Evolutionary conservation across 2,113 vertebrate species (phyloP), one percentile per base, ranked within the genome.

Genomic region (Myotis yumanensis): DNA sequence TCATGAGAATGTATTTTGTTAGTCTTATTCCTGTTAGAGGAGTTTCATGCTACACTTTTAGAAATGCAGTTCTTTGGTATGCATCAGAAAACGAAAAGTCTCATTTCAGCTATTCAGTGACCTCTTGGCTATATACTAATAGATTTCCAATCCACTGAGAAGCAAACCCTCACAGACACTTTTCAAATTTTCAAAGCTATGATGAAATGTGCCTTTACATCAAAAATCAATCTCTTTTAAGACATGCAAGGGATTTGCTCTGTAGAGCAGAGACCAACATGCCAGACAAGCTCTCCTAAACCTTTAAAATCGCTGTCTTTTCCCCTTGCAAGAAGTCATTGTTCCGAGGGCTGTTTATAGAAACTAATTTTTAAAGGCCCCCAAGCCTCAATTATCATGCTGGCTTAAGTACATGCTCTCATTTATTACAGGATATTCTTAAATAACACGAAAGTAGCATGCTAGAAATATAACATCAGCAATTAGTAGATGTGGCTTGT

Each of bases 111-210:
- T 96, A 86, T 92, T 92, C 86, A 89, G 77, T 97, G 95, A 95
- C 95, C 92, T 95, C 75, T 92, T 92, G 95, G 86, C 92, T 95
- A 96, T 83, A 89, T 52, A 94, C 82, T 96, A 96, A 97, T 95
- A 97, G 96, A 97, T 97, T 96, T 95, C 94, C 96, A 97, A 87
- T 96, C 90, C 95, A 83, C 92, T 40, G 83, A 97, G 95, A 97
- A 95, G 85, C 68, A 94, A 89, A 92, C 57, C 64, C 59, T 96
- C 75, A 86, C 76, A 90, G 91, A 96, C 35, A 92, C 92, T 96
- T 96, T 97, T 89, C 83, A 94, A 15, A 96, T 76, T 95, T 97
- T 90, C 95, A 96, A 96, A 97, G 95, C 90, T 96, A 89, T 96
- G 95, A 96, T 97, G 97, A 96, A 97, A 97, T 92, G 86, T 86